Evolutionary conservation across 2,797 vertebrate genomes (phyloP), one percentile per base, ranked within the genome.

Genomic region (Prunella strophiata): DNA sequence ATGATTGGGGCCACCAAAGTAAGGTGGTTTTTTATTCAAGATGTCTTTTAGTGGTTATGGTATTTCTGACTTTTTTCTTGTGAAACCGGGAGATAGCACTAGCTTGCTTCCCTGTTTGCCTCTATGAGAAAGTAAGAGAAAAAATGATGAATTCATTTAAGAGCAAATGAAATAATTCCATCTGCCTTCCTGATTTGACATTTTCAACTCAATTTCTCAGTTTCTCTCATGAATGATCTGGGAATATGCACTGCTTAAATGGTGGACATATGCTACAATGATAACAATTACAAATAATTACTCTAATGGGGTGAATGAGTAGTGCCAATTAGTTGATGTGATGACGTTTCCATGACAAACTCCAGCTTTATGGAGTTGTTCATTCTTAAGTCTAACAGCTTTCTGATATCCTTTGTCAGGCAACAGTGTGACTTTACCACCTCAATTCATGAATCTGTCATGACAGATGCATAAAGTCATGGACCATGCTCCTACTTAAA

Each of bases 211-310:
- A 47, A 5, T 84, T 92, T 91, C 79, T 92, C 48, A 9, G 16
- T 86, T 95, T 94, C 26, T 91, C 51, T 79, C 45, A 59, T 36
- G 38, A 94, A 45, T 72, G 78, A 80, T 36, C 36, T 36, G 84
- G 48, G 51, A 66, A 81, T 26, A 84, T n/a, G 26, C 14, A 25
- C 59, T 73, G 38, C 55, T 95, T 63, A 76, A 86, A 85, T 76
- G 70, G 50, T 55, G 77, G 88, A 84, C 85, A 86, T 68, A 90
- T 71, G 74, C 52, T 87, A 57, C 52, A 76, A 50, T 91, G 86
- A 81, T 52, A 94, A 81, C 27, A 83, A 88, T 86, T 86, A 75
- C 62, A 91, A 95, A 94, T 89, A 92, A 91, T 85, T 94, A 61
- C 54, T 78, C 47, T 82, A 74, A 87, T 50, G 38, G 38, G 38